These are phyloP conservation scores for Ptiloglossa arizonensis DNA, from an alignment of 1,140 invertebrate genomes.

Conservation along the genomic window DNA sequence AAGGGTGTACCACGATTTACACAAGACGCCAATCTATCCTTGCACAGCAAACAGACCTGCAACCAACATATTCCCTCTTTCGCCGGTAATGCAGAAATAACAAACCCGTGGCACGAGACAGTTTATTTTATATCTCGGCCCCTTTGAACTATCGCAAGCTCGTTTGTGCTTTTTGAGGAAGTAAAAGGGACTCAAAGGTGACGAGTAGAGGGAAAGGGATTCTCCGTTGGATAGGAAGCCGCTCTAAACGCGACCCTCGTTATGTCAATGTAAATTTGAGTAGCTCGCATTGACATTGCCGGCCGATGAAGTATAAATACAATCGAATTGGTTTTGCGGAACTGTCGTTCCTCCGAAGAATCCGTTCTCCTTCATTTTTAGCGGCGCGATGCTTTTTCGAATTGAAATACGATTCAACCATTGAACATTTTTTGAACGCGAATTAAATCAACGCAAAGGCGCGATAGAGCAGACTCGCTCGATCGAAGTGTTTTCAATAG, in stretches of 20 bases:
- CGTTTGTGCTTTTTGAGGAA: slow-evolving; percentile 49
- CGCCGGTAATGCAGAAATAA: slow-evolving; percentile 70
- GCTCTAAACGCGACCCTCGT: slow-evolving; percentile 36
- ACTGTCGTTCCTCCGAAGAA: neutral
- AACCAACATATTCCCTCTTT: slow-evolving; percentile 63
- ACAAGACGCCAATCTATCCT: slow-evolving; percentile 58
- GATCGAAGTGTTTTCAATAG: too few relatives aligned
- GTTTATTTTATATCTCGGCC: slow-evolving; percentile 60
- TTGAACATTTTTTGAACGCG: too few relatives aligned
- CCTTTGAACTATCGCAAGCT: slow-evolving; percentile 67
- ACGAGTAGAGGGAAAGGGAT: neutral
- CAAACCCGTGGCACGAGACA: slow-evolving; percentile 61
- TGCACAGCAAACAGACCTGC: slow-evolving; percentile 52
- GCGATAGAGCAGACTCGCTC: too few relatives aligned
- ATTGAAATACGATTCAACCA: too few relatives aligned
- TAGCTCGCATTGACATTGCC: slow-evolving; percentile 8
- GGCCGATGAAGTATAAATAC: slow-evolving; percentile 6
- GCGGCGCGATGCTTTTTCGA: too few relatives aligned
- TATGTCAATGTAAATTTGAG: slow-evolving; percentile 36
- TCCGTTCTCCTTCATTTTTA: too few relatives aligned
- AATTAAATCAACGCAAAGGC: too few relatives aligned
- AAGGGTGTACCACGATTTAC: slow-evolving; percentile 58
- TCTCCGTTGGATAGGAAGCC: neutral
- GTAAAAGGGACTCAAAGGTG: slow-evolving; percentile 16
- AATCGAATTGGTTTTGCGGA: slow-evolving; percentile 6